Evolutionary conservation across 2,113 vertebrate species (phyloP).

Genomic region (Scortum barcoo): DNA sequence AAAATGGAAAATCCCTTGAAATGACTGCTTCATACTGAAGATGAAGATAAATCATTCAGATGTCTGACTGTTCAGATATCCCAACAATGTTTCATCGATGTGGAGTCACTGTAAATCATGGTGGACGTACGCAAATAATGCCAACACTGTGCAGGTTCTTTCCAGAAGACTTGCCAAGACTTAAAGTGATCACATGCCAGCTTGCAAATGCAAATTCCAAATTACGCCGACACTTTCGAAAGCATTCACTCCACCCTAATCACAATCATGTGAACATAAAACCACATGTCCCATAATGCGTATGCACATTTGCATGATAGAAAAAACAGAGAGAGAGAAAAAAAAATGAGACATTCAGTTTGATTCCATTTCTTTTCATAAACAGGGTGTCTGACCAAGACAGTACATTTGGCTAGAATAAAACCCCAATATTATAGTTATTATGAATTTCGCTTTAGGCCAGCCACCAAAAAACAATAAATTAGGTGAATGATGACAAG

Average conservation of each 20-base stretch:
- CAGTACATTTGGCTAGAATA: conserved; percentile 11
- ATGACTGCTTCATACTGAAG: conserved; percentile 24
- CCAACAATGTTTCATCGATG: conserved; percentile 4
- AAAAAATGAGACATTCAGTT: conserved; percentile 64
- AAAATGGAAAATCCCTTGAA: conserved; percentile 52
- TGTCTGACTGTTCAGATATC: conserved; percentile 22
- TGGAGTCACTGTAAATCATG: neutral
- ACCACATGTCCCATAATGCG: conserved; percentile 29
- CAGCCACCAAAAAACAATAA: conserved; percentile 20
- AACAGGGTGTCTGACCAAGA: conserved; percentile 11
- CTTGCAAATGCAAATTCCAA: conserved; percentile 31
- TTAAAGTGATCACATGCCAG: conserved; percentile 37
- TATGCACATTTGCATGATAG: conserved; percentile 20
- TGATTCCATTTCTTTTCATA: conserved; percentile 31
- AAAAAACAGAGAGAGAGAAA: conserved; percentile 4
- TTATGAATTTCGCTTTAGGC: conserved; percentile 3
- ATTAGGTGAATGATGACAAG: neutral
- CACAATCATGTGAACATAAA: conserved; percentile 29
- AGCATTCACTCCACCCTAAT: conserved; percentile 25
- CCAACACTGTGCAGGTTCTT: conserved; percentile 57
- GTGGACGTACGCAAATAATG: conserved; percentile 34
- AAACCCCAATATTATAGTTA: conserved; percentile 2
- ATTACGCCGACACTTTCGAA: conserved; percentile 18
- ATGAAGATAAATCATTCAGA: conserved; percentile 60
- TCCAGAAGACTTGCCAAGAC: conserved; percentile 33